A percentile compares a stretch with the other conserved stretches of the same genome.
Conservation (phyloP, 2,888 invertebrate genomes). For the Mesorhabditis spiculigera region DNA sequence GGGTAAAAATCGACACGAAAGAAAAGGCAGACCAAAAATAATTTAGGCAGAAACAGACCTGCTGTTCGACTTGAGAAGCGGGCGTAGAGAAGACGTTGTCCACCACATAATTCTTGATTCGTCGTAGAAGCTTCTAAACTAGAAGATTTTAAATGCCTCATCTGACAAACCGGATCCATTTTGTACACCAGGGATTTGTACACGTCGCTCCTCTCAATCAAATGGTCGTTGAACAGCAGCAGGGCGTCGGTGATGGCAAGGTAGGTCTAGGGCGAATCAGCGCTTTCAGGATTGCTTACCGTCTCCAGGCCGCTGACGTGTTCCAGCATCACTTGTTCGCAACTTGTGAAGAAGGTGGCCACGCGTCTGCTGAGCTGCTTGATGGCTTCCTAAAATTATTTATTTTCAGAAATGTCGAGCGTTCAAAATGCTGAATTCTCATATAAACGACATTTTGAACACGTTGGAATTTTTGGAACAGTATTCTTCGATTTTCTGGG, state of each 20-base stretch:
- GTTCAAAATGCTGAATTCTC: too few species aligned
- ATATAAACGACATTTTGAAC: too few species aligned
- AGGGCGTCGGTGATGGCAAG: conserved; percentile 90
- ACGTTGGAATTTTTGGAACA: too few species aligned
- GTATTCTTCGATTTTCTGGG: too few species aligned
- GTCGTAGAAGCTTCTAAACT: conserved; percentile 23
- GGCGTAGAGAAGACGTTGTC: conserved; percentile 45
- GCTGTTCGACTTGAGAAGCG: conserved; percentile 21
- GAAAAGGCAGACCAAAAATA: conserved; percentile 3
- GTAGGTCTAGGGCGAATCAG: conserved; percentile 71
- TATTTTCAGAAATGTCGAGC: too few species aligned
- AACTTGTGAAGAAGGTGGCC: conserved; percentile 75
- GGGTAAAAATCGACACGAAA: conserved; percentile 8
- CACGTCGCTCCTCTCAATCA: conserved; percentile 61
- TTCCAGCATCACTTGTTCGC: conserved; percentile 66
- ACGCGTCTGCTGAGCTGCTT: conserved; percentile 71
- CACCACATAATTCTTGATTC: conserved; percentile 41
- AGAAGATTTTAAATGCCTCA: background rate
- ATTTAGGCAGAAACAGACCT: background rate
- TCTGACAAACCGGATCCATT: background rate
- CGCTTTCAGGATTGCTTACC: conserved; percentile 17
- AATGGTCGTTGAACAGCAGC: conserved; percentile 84
- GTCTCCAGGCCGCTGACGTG: conserved; percentile 60
- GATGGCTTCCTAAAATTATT: conserved; percentile 64
- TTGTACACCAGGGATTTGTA: background rate